Conservation (phyloP, 2,797 vertebrate genomes). For the Pseudomugil gertrudae region DNA sequence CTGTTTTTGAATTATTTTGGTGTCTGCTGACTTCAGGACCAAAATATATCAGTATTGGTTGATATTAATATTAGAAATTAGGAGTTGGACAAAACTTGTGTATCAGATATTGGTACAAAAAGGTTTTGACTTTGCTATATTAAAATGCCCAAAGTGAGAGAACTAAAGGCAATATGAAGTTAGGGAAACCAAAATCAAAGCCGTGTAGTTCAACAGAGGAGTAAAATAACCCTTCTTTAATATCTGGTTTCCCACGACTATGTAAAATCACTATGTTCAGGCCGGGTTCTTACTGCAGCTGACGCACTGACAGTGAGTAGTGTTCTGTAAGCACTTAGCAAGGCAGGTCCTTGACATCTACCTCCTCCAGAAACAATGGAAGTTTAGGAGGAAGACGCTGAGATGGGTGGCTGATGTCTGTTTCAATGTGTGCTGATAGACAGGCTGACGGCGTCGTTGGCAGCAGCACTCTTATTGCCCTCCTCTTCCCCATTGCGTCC, state of each 20-base stretch:
- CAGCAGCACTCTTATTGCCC: constrained; percentile 19
- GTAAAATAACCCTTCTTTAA: not conserved
- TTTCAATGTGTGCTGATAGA: constrained; percentile 61
- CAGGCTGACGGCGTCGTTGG: constrained; percentile 51
- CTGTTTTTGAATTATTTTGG: too few relatives aligned
- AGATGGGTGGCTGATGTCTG: constrained; percentile 51
- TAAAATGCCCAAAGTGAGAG: too few relatives aligned
- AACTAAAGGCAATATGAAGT: not conserved
- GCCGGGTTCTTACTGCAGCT: constrained; percentile 16
- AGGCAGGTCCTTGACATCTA: constrained; percentile 58
- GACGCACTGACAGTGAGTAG: constrained; percentile 58
- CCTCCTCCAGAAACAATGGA: constrained; percentile 57
- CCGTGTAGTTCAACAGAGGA: not conserved
- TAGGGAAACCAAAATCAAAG: not conserved
- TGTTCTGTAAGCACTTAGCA: constrained; percentile 60
- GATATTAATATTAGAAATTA: too few relatives aligned
- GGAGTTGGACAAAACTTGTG: too few relatives aligned
- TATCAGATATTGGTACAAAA: too few relatives aligned
- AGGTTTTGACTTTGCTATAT: too few relatives aligned
- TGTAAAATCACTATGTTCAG: constrained; percentile 33
- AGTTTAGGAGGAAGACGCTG: constrained; percentile 24
- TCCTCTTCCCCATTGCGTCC: constrained; percentile 4
- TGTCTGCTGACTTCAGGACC: too few relatives aligned
- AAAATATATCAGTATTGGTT: too few relatives aligned
- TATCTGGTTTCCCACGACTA: constrained; percentile 1